Evolutionary conservation across 2,888 invertebrate species (phyloP).

Genomic region (Blastobasis adustella): DNA sequence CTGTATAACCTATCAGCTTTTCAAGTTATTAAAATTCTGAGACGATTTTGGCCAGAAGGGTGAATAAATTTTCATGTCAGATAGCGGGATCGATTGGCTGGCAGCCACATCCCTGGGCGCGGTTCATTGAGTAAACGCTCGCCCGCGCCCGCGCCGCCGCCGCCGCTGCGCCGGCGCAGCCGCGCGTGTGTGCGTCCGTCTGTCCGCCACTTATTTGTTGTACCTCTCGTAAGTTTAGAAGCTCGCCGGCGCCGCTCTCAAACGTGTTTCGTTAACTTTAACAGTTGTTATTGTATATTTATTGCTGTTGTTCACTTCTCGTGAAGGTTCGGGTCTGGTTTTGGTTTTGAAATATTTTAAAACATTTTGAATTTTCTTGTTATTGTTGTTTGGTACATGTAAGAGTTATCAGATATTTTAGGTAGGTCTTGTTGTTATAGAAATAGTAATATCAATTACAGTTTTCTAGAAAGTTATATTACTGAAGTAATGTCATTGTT

Average conservation of each 20-base stretch:
- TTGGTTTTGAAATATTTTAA: no score
- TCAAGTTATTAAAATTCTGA: no score
- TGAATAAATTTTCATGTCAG: no score
- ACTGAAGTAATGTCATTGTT: no score
- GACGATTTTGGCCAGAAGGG: no score
- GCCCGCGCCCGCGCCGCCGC: slow-evolving; percentile 33
- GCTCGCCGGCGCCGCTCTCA: slow-evolving; percentile 36
- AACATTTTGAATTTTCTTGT: no score
- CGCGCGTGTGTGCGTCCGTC: slow-evolving; percentile 23
- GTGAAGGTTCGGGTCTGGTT: not conserved
- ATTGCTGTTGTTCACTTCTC: slow-evolving; percentile 32
- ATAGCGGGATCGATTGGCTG: not conserved
- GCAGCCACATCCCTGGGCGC: slow-evolving; percentile 28
- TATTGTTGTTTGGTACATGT: no score
- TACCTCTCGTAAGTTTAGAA: slow-evolving; percentile 43
- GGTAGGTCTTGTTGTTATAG: no score
- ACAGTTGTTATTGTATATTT: slow-evolving; percentile 50
- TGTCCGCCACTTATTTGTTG: slow-evolving; percentile 33
- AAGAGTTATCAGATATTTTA: no score
- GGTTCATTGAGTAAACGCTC: slow-evolving; percentile 65
- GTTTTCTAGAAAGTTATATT: no score
- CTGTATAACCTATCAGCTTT: no score
- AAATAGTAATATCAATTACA: no score
- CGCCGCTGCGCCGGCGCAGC: slow-evolving; percentile 39
- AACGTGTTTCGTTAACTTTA: slow-evolving; percentile 47